Base-by-base conservation (phyloP, 1,140 invertebrate genomes). In the Drosophila ironensis region DNA sequence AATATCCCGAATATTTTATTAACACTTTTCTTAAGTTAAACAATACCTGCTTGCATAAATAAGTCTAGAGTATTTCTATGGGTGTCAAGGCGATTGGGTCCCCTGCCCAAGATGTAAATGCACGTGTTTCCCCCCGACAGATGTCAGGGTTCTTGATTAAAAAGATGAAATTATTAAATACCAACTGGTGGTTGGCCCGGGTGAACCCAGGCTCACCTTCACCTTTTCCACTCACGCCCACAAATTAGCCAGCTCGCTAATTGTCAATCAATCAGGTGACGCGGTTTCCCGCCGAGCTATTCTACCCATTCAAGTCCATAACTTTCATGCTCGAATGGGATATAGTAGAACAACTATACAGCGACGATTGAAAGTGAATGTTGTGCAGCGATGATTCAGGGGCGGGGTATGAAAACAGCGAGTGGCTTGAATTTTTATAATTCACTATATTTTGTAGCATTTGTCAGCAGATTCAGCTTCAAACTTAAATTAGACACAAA, bases 371-470 rank as follows among this genome's bases (percentile, higher is more conserved):
- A 63, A 63, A 63, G 33, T 56, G 50, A 53, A 57, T 42, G 51
- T 40, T 1, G 12, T 45, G 17, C 28, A 4, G 17, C 5, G 2
- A 6, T 30, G 25, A 51, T 42, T 51, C 48, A 51, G 8, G 48
- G 9, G 4, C 12, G 22, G 33, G 12, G 2, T 17, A 22, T 28
- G 37, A 25, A 37, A 35, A 61, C 9, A 27, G 9, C 25, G 9
- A 28, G 12, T 2, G 0, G 0, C 28, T 81, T 74, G 54, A 61
- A 72, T 84, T 78, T 86, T 86, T 72, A 52, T 78, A 86, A 86
- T 84, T 84, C 53, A 78, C 80, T 86, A 86, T 67, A 78, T 78
- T 86, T 72, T 77, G 72, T 86, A 84, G 78, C 78, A 84, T 77
- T 14, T 84, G 72, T 84, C 78, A 44, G 78, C 78, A 72, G 77